Conservation (phyloP, 2,888 invertebrate species). For the Byasa hedistus region DNA sequence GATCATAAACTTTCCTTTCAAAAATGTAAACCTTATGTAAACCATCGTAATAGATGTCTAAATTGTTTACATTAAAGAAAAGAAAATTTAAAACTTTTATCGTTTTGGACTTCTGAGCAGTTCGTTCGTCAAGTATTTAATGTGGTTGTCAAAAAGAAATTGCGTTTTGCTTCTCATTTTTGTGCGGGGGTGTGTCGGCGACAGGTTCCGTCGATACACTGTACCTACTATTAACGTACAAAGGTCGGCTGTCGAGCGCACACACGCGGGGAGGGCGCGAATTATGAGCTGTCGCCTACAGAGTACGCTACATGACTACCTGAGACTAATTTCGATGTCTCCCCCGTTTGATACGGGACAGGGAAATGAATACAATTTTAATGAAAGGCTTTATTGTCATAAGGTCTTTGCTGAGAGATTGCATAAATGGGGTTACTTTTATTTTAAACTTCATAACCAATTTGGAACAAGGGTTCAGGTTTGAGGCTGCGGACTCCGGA, state of each 20-base stretch:
- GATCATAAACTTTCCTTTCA: too few species aligned
- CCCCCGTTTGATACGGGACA: constrained; percentile 30
- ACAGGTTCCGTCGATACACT: constrained; percentile 55
- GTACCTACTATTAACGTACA: constrained; percentile 67
- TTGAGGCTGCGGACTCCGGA: too few species aligned
- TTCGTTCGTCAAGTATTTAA: constrained; percentile 41
- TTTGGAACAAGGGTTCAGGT: neutral
- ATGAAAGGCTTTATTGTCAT: constrained; percentile 17
- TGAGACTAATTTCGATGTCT: constrained; percentile 45
- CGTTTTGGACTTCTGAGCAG: constrained; percentile 22
- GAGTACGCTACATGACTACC: constrained; percentile 49
- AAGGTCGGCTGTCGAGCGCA: constrained; percentile 67
- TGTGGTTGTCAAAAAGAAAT: constrained; percentile 68
- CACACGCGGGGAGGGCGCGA: constrained; percentile 54
- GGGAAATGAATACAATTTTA: constrained; percentile 23
- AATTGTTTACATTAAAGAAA: neutral
- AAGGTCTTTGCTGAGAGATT: neutral
- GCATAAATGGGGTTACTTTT: neutral
- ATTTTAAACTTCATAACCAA: constrained; percentile 10
- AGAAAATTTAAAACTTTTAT: constrained; percentile 27
- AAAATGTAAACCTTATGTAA: too few species aligned
- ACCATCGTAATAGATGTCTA: neutral
- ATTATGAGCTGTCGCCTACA: constrained; percentile 71
- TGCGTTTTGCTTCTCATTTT: constrained; percentile 58
- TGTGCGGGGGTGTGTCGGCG: constrained; percentile 49